Conservation (phyloP, 1,140 invertebrate genomes). For the Mya arenaria region DNA sequence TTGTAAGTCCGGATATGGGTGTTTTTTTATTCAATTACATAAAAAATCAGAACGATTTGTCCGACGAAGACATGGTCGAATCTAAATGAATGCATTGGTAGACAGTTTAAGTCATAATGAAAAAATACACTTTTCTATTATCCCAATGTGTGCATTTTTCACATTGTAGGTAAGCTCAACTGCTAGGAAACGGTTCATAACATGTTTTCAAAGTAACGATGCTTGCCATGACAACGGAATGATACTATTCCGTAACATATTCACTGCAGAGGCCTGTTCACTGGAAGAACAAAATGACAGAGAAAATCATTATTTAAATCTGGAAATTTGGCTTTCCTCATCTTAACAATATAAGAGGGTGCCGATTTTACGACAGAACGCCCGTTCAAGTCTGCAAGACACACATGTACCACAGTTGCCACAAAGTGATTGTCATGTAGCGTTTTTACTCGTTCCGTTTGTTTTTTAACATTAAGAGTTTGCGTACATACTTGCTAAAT, state of each 20-base stretch:
- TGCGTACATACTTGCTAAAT: no score
- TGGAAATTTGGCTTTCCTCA: constrained; percentile 66
- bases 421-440: constrained; percentile 60
- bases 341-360: constrained; percentile 55
- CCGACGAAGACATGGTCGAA: no score
- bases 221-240: constrained; percentile 69
- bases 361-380: constrained; percentile 63
- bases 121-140: no score
- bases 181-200: constrained; percentile 67
- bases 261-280: constrained; percentile 54
- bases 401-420: neutral
- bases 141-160: no score
- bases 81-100: no score
- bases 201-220: constrained; percentile 70
- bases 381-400: constrained; percentile 62
- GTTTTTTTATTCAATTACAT: no score
- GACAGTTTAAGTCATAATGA: no score
- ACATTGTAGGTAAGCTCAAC: constrained; percentile 67
- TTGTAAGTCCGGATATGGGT: no score
- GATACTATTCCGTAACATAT: constrained; percentile 72
- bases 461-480: constrained; percentile 61
- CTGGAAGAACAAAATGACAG: constrained; percentile 13
- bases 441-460: constrained; percentile 63
- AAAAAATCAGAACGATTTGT: no score
- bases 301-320: constrained; percentile 48